These are phyloP conservation scores for Erebia aethiops DNA, from an alignment of 2,888 invertebrate genomes.

Conservation along the genomic window DNA sequence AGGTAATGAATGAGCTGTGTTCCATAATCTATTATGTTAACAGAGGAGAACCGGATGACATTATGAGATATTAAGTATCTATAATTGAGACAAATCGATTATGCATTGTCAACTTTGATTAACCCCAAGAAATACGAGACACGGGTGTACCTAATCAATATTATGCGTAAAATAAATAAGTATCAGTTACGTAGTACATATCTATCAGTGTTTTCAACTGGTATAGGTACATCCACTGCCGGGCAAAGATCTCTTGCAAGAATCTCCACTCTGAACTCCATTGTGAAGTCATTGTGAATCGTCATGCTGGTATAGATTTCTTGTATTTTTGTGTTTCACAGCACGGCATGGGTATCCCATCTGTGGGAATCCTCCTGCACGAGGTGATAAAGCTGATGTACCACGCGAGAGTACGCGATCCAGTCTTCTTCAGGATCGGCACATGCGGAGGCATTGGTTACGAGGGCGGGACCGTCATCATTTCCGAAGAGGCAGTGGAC, in stretches of 20 bases:
- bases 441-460: conserved; percentile 97
- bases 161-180: no score
- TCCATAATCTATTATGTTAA: conserved; percentile 31
- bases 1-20: conserved; percentile 36
- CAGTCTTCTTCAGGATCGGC: conserved; percentile 95
- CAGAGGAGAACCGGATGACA: conserved; percentile 27
- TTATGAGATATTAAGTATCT: conserved; percentile 22
- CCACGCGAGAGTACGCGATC: conserved; percentile 91
- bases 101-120: neutral
- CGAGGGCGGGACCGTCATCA: conserved; percentile 96
- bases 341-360: conserved; percentile 99
- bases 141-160: no score
- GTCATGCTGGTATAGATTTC: no score
- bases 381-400: conserved; percentile 98
- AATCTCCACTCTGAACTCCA: no score
- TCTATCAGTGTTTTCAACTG: no score
- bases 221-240: no score
- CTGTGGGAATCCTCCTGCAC: conserved; percentile 96
- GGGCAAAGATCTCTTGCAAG: no score
- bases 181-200: no score
- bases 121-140: no score
- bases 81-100: conserved; percentile 28
- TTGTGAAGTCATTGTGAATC: no score
- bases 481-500: conserved; percentile 96
- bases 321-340: conserved; percentile 60